Percentiles rank a stretch among this genome's conserved stretches.
These are phyloP conservation scores for Hystrix brachyura DNA, from an alignment of 2,113 vertebrate species.

Conservation along the genomic window DNA sequence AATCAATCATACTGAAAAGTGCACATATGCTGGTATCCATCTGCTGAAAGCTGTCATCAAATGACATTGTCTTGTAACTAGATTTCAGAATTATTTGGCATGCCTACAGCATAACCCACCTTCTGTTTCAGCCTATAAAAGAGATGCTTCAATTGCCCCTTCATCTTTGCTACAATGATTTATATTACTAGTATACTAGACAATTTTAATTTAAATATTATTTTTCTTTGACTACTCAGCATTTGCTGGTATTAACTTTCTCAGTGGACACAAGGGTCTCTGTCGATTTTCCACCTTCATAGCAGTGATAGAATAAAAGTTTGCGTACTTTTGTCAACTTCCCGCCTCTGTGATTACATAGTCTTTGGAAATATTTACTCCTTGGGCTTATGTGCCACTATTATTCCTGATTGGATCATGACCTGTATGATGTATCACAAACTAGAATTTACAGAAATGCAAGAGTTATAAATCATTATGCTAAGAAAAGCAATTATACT, in stretches of 20 bases:
- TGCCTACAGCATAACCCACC: slow-evolving; percentile 76
- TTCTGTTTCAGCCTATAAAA: slow-evolving; percentile 86
- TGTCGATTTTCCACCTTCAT: background rate
- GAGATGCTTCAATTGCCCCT: slow-evolving; percentile 73
- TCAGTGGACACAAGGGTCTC: background rate
- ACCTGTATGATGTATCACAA: background rate
- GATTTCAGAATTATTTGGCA: slow-evolving; percentile 82
- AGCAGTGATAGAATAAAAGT: slow-evolving; percentile 10
- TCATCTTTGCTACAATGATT: slow-evolving; percentile 75
- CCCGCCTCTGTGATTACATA: background rate
- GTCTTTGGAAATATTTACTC: background rate
- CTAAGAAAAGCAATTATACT: background rate
- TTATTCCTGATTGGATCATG: background rate
- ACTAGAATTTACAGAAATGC: background rate
- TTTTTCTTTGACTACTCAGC: slow-evolving; percentile 32
- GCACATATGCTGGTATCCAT: slow-evolving; percentile 78
- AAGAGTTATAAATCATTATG: background rate
- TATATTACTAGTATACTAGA: slow-evolving; percentile 72
- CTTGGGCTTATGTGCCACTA: background rate
- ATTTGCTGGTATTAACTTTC: slow-evolving; percentile 45
- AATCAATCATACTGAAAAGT: slow-evolving; percentile 83
- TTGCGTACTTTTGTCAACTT: background rate
- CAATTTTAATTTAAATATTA: slow-evolving; percentile 76
- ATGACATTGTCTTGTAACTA: slow-evolving; percentile 80
- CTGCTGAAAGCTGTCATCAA: slow-evolving; percentile 85